phyloP scores from a whole-genome alignment of 2,113 vertebrate species.

The Elgaria multicarinata region DNA sequence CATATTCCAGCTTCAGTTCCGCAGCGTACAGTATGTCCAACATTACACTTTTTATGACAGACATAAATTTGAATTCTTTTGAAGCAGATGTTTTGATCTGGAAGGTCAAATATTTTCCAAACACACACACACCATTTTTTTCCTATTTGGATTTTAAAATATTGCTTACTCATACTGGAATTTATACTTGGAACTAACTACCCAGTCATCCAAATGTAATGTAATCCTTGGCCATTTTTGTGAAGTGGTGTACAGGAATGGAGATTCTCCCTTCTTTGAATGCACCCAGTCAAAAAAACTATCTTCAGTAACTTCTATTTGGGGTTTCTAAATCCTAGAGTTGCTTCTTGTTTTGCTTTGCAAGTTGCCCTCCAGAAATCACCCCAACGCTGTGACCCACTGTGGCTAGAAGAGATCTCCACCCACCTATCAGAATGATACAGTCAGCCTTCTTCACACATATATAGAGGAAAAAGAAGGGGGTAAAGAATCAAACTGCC shows the following conservation, averaged over 20 bases:
- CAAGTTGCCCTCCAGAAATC: slow-evolving; percentile 41
- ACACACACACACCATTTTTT: slow-evolving; percentile 1
- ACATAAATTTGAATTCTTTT: slow-evolving; percentile 60
- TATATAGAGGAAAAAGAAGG: slow-evolving; percentile 44
- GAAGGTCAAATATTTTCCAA: neutral
- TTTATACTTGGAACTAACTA: slow-evolving; percentile 53
- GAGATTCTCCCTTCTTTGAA: neutral
- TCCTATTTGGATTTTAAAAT: slow-evolving; percentile 52
- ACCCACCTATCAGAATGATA: slow-evolving; percentile 60
- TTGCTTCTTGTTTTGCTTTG: slow-evolving; percentile 49
- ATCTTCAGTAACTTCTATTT: slow-evolving; percentile 35
- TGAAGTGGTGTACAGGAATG: neutral
- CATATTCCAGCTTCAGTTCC: slow-evolving; percentile 52
- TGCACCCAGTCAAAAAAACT: slow-evolving; percentile 45
- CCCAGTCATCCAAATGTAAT: slow-evolving; percentile 54
- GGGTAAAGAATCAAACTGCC: slow-evolving; percentile 59
- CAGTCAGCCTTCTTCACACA: slow-evolving; percentile 60
- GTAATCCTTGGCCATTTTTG: slow-evolving; percentile 43
- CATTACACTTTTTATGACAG: slow-evolving; percentile 66
- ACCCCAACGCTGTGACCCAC: slow-evolving; percentile 66
- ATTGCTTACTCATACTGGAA: slow-evolving; percentile 34
- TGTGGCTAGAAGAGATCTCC: slow-evolving; percentile 61
- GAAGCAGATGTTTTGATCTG: slow-evolving; percentile 70
- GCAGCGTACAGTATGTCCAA: slow-evolving; percentile 46
- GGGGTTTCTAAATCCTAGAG: slow-evolving; percentile 33